These are phyloP conservation scores for Chelidonichthys spinosus DNA, from an alignment of 2,797 vertebrate species.

Conservation along the genomic window DNA sequence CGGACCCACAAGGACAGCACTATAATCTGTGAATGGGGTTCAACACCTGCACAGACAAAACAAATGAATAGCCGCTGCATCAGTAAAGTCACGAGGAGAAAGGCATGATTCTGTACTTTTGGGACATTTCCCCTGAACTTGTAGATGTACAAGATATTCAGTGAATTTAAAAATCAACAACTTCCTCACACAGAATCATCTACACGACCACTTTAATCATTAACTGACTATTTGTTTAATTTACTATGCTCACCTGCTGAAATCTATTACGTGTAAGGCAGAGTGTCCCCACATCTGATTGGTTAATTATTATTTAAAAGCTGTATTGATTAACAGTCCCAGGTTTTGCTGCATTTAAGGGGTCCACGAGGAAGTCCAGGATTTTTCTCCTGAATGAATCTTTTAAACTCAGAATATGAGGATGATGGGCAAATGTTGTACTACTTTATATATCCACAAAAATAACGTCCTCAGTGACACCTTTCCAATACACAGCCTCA, in stretches of 20 bases:
- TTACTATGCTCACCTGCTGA: neutral
- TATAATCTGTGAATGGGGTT: neutral
- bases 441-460: neutral
- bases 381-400: neutral
- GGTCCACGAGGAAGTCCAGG: neutral
- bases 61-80: neutral
- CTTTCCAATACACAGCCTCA: neutral
- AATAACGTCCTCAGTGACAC: neutral
- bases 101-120: neutral
- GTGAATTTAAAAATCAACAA: neutral
- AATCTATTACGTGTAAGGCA: neutral
- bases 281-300: neutral
- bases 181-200: neutral
- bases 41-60: neutral
- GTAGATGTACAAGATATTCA: neutral
- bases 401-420: neutral
- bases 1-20: neutral
- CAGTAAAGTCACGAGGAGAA: neutral
- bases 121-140: neutral
- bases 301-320: neutral
- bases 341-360: neutral
- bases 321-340: neutral
- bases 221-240: neutral
- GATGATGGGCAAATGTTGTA: neutral
- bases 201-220: neutral